Conservation (phyloP, 2,113 vertebrate genomes). For the Genyomyrus donnyi region DNA sequence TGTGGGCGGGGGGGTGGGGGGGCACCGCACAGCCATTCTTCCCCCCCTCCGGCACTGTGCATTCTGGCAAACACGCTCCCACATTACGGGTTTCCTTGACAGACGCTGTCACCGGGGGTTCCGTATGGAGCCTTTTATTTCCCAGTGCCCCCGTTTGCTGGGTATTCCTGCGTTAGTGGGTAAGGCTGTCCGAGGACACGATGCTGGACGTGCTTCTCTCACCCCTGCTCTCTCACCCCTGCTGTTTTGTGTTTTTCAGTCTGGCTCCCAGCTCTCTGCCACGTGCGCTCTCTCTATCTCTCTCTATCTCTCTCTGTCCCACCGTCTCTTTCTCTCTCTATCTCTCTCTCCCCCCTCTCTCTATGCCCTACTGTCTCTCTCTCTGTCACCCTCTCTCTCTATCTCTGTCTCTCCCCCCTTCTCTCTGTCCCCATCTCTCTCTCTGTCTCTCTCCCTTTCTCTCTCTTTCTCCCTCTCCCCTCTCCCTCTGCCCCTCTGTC, state of each 20-base stretch:
- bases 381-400: not conserved
- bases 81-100: not conserved
- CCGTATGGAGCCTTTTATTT: not conserved
- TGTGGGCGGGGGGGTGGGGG: not conserved
- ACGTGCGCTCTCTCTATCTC: not conserved
- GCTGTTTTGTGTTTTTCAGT: not conserved
- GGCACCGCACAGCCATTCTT: not conserved
- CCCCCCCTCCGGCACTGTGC: not conserved
- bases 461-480: not conserved
- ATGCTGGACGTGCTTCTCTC: not conserved
- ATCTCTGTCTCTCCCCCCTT: not conserved
- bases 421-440: not conserved
- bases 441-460: not conserved
- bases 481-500: not conserved
- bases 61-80: not conserved
- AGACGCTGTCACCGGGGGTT: not conserved
- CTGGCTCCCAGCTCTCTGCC: not conserved
- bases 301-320: not conserved
- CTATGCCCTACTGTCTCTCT: not conserved
- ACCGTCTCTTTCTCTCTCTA: not conserved
- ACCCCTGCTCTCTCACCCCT: not conserved
- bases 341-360: not conserved
- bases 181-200: not conserved
- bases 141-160: not conserved
- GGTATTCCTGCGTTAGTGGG: not conserved